These are phyloP conservation scores for Scortum barcoo DNA, from an alignment of 2,113 vertebrate genomes.

Conservation along the genomic window DNA sequence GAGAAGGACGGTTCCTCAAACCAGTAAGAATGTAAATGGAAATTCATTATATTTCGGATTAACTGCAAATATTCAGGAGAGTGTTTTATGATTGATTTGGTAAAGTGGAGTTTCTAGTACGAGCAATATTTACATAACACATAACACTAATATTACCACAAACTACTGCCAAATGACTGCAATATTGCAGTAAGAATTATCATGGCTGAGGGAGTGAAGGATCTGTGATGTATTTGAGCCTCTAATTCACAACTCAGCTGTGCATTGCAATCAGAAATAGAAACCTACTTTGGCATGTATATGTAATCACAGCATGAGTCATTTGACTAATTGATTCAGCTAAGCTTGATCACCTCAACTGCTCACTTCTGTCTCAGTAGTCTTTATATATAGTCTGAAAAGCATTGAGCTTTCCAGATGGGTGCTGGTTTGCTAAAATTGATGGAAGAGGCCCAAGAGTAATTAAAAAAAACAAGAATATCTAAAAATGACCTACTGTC, in stretches of 20 bases:
- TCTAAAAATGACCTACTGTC: conserved; percentile 5
- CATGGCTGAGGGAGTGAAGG: not conserved
- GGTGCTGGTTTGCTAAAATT: not conserved
- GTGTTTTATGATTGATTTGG: not conserved
- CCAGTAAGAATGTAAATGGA: not conserved
- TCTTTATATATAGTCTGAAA: conserved; percentile 15
- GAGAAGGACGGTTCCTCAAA: not conserved
- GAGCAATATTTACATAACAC: too few relatives aligned
- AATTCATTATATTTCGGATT: not conserved
- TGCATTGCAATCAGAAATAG: conserved; percentile 22
- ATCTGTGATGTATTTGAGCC: not conserved
- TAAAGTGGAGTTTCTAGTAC: not conserved
- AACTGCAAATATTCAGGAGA: not conserved
- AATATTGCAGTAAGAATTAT: not conserved
- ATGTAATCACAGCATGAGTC: conserved; percentile 34
- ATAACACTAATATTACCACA: not conserved
- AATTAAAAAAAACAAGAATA: not conserved
- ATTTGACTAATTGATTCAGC: conserved; percentile 52
- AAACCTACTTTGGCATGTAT: not conserved
- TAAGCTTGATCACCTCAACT: conserved; percentile 29
- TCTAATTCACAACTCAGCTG: not conserved
- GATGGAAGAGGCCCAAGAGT: not conserved
- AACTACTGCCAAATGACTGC: not conserved
- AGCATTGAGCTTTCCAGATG: not conserved
- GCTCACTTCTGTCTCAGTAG: conserved; percentile 38